Base-by-base conservation (phyloP, 2,888 invertebrate genomes). In the Tenthredo livida region DNA sequence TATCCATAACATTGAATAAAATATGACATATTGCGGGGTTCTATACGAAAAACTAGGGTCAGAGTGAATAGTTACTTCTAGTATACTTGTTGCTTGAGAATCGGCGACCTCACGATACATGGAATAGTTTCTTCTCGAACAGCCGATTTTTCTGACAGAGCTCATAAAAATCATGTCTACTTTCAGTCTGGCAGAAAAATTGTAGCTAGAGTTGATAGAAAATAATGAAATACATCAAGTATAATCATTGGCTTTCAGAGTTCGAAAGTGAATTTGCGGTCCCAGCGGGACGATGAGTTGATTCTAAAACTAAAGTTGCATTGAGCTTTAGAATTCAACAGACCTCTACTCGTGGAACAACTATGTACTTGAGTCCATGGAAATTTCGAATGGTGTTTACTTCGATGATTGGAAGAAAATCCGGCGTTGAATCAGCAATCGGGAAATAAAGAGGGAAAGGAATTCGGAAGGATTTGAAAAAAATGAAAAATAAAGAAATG, bases 381-480 rank as follows among this genome's bases (percentile, higher is more conserved):
- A 33, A 29, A 33, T 70, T 70, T n/a, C 21, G 29, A 17, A 67
- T 29, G 12, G 3, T 67, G 67, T 67, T 25, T 29, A 25, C 12
- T 10, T 67, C 29, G 29, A 67, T 67, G 29, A 67, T 67, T 67
- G 25, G 12, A 67, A 29, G n/a, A 65, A 67, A 67, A 67, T 67
- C 29, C 9, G 29, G 29, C 25, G 12, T 25, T 67, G n/a, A 6
- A 54, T 6, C 0, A 7, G 10, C 25, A 25, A 61, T 61, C 25
- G 10, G 3, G 7, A 17, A 58, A 58, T n/a, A 25, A 58, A 58
- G 21, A 50, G 50, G 58, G 58, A n/a, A 58, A 1, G 21, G 1
- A 61, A 61, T 61, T 61, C 25, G 25, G 10, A 3, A 12, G 43
- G 15, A 73, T 73, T 73, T 73, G 17, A 43, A n/a, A 15, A 37